Evolutionary conservation across 2,888 invertebrate species (phyloP), one percentile per base, ranked within the genome.

Genomic region (Hyposoter didymator): DNA sequence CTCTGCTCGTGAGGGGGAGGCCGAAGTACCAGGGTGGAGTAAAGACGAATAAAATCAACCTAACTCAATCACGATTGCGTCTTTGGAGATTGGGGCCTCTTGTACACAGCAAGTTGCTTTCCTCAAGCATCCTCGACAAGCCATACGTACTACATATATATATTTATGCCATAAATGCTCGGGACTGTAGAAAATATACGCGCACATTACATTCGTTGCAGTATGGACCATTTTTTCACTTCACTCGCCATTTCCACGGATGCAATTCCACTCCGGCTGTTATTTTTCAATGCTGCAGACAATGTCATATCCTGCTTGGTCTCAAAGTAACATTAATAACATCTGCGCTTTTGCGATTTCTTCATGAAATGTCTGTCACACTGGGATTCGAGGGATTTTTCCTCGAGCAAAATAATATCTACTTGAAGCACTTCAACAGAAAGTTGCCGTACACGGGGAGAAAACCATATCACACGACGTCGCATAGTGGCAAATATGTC

Each of bases 1-100:
- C 74, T 76, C 45, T 69, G 28, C 39, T 62, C 59, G 62, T 35
- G 69, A 82, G 76, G 64, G 78, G 59, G 59, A 75, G 64, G 69
- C 64, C 75, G 62, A 59, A 85, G 84, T 82, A 84, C 75, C 79
- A 87, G 90, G 91, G 89, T 90, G 90, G 92, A 91, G 92, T 91
- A 91, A 90, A 88, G 88, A 89, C 86, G 93, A 92, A 94, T 93
- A 93, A 93, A 94, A 94, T 94, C 93, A 93, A 92, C 93, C 92
- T 94, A 93, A 93, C 91, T 94, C 93, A 93, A 93, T 93, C 91
- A 93, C 90, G 89, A 89, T 90, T 90, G 82, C 87, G 92, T 92
- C 92, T 92, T 91, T 89, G 89, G 90, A 93, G 91, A 93, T 93
- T 74, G 80, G 76, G 72, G 52, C 72, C 64, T 35, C 2, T 1